These are phyloP conservation scores for Pollenia labialis DNA, from an alignment of 2,888 invertebrate genomes.

Conservation along the genomic window DNA sequence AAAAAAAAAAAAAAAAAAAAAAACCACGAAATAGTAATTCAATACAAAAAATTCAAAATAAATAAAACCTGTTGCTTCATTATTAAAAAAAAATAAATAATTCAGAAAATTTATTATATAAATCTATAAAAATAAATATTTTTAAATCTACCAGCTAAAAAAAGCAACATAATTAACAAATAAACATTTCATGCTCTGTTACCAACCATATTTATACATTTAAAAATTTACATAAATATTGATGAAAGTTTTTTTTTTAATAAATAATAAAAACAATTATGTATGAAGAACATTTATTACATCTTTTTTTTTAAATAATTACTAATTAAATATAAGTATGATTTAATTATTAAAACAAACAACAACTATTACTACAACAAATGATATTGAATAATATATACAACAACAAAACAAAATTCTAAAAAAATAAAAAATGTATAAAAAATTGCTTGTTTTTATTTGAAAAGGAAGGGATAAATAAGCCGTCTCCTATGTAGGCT, in stretches of 20 bases:
- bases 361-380: conserved; percentile 69
- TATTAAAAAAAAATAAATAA: conserved; percentile 45
- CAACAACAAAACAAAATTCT: conserved; percentile 63
- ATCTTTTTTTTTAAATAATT: conserved; percentile 43
- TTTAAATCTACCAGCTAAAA: conserved; percentile 52
- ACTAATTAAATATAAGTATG: conserved; percentile 70
- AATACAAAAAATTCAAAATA: conserved; percentile 16
- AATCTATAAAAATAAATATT: conserved; percentile 47
- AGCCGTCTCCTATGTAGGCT: background rate
- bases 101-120: conserved; percentile 46
- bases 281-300: conserved; percentile 57
- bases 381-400: conserved; percentile 73
- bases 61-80: conserved; percentile 69
- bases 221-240: conserved; percentile 31
- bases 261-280: conserved; percentile 21
- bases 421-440: conserved; percentile 66
- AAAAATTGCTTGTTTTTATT: conserved; percentile 53
- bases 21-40: conserved; percentile 36
- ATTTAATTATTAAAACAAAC: conserved; percentile 63
- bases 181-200: conserved; percentile 60
- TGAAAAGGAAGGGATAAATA: background rate
- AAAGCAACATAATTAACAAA: conserved; percentile 37
- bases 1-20: background rate
- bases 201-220: conserved; percentile 56
- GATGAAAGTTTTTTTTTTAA: conserved; percentile 26